Evolutionary conservation across 2,113 vertebrate species (phyloP).

Genomic region (Colossoma macropomum): DNA sequence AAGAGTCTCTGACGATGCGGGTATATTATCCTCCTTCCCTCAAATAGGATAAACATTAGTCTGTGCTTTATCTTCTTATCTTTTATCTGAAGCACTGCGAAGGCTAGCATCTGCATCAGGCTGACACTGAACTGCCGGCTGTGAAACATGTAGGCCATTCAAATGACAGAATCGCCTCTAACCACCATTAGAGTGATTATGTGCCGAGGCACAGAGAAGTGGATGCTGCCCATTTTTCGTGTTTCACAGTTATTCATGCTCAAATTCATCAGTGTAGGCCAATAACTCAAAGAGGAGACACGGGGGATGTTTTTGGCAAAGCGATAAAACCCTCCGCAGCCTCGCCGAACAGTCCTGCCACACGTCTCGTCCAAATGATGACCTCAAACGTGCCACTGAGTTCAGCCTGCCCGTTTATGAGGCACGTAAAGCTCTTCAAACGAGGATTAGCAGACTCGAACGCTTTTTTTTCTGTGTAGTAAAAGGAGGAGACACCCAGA

Average conservation of each 20-base stretch:
- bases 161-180: neutral
- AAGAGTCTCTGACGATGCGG: conserved; percentile 12
- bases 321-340: neutral
- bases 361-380: neutral
- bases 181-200: neutral
- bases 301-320: neutral
- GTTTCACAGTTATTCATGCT: neutral
- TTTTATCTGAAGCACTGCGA: neutral
- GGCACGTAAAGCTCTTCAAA: conserved; percentile 4
- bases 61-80: conserved; percentile 1
- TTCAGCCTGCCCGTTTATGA: neutral
- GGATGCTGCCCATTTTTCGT: neutral
- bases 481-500: conserved; percentile 36
- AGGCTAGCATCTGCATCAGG: conserved; percentile 13
- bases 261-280: neutral
- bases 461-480: conserved; percentile 37
- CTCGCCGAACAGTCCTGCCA: neutral
- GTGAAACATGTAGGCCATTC: neutral
- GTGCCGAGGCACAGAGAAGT: neutral
- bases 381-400: conserved; percentile 1
- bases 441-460: conserved; percentile 44
- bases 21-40: conserved; percentile 13
- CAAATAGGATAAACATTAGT: conserved; percentile 22
- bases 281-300: neutral
- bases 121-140: neutral